These are phyloP conservation scores for Hybognathus amarus DNA, from an alignment of 2,797 vertebrate species.

Conservation along the genomic window DNA sequence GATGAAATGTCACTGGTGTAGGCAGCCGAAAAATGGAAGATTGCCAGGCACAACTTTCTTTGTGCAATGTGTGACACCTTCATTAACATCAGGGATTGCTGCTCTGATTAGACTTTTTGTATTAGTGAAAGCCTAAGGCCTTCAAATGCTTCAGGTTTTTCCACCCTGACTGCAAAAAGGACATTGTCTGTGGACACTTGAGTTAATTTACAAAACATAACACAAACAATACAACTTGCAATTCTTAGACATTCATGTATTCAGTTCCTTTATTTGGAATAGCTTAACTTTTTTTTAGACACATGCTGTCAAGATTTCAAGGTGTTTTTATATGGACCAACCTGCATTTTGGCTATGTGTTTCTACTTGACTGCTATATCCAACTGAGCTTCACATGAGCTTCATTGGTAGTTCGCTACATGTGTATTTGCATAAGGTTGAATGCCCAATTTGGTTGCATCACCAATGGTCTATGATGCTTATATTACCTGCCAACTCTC, in stretches of 20 bases:
- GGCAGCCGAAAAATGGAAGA: slow-evolving; percentile 99
- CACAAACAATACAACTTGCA: slow-evolving; percentile 1
- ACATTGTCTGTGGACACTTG: slow-evolving; percentile 62
- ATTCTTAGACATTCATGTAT: background rate
- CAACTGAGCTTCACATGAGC: background rate
- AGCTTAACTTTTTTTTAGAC: background rate
- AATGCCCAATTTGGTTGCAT: background rate
- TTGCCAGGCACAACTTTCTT: slow-evolving; percentile 99
- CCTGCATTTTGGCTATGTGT: background rate
- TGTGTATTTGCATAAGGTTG: background rate
- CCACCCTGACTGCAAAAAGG: slow-evolving; percentile 46
- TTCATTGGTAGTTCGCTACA: background rate
- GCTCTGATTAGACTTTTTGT: slow-evolving; percentile 99
- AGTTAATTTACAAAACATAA: slow-evolving; percentile 35
- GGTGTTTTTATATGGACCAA: background rate
- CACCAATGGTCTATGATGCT: background rate
- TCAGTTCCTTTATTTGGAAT: background rate
- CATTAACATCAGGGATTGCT: slow-evolving; percentile 99
- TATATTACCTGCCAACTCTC: slow-evolving; percentile 8
- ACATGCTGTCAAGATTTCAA: background rate
- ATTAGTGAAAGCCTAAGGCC: slow-evolving; percentile 93
- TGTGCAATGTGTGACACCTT: slow-evolving; percentile 99
- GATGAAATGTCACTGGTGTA: slow-evolving; percentile 99
- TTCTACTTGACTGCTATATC: slow-evolving; percentile 1
- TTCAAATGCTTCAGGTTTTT: slow-evolving; percentile 75